Evolutionary conservation across 1,140 invertebrate species (phyloP), one percentile per base, ranked within the genome.

Genomic region (Whitmania pigra): DNA sequence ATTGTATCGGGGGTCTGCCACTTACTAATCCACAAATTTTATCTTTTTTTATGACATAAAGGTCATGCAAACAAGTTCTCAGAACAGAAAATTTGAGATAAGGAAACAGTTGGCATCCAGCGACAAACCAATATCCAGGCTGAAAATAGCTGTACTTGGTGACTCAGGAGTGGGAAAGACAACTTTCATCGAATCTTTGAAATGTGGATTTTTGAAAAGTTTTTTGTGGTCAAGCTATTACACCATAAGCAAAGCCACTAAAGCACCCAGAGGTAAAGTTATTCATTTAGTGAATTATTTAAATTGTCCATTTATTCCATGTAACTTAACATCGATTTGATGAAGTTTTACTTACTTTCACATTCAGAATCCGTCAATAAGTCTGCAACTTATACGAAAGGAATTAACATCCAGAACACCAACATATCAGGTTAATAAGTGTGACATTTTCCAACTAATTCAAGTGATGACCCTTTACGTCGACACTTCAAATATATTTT

Each of bases 81-180:
- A 3, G 57, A 63, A 63, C 29, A 63, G 29, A 63, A 63, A 63
- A n/a, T 63, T 63, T 20, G 57, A 63, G 11, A 25, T 63, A 18
- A 63, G 57, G 57, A 63, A n/a, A 13, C 90, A 92, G 81, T 79
- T 92, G 18, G 85, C 88, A 74, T 86, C 87, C 40, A 76, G 74
- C n/a, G 73, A 75, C 18, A 84, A 86, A 74, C 85, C 86, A 20
- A 85, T 91, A 57, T 82, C 86, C 66, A 84, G 88, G 67, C 85
- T 91, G 66, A 90, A 90, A 77, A 76, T 92, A 43, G 87, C 90
- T 76, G 77, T 92, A 25, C 86, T 92, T 74, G 90, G 90, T 7
- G 87, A 89, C 76, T 89, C 87, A 57, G 88, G 87, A 0, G 87
- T 87, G 13, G 90, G 90, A 5, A 92, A 92, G 82, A 87, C 88